Conservation (phyloP, 2,888 invertebrate genomes). For the Phortica okadai region DNA sequence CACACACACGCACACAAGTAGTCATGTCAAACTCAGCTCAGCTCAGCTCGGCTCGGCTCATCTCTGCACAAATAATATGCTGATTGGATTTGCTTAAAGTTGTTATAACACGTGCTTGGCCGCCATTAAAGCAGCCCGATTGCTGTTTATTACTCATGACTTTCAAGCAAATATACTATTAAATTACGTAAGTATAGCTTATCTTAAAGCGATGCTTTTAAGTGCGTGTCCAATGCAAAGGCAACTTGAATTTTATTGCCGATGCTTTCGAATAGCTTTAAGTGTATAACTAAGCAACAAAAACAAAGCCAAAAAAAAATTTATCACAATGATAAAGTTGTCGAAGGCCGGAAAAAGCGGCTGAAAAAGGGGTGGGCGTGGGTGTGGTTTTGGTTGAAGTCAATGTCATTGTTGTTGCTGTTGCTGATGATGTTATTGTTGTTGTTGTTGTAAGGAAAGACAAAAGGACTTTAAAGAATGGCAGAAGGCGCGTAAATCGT, state of each 20-base stretch:
- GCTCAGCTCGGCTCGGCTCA: no score
- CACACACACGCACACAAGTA: not conserved
- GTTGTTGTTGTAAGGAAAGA: not conserved
- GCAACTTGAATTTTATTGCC: no score
- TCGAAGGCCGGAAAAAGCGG: not conserved
- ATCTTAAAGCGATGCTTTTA: no score
- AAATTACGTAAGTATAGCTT: no score
- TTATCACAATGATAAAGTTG: slow-evolving; percentile 7
- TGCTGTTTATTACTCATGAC: no score
- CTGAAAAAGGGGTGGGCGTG: not conserved
- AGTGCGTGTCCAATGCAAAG: no score
- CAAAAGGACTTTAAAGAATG: slow-evolving; percentile 9
- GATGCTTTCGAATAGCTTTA: not conserved
- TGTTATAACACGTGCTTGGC: no score
- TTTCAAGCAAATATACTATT: no score
- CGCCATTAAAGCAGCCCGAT: no score
- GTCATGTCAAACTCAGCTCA: not conserved
- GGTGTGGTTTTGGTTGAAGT: not conserved
- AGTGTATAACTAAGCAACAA: not conserved
- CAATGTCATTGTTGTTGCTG: not conserved
- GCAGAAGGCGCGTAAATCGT: slow-evolving; percentile 64
- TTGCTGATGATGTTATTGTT: not conserved
- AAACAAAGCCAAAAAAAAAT: not conserved
- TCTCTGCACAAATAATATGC: no score
- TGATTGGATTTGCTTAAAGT: no score